Evolutionary conservation across 2,888 invertebrate species (phyloP).

Genomic region (Odontomyia ornata): DNA sequence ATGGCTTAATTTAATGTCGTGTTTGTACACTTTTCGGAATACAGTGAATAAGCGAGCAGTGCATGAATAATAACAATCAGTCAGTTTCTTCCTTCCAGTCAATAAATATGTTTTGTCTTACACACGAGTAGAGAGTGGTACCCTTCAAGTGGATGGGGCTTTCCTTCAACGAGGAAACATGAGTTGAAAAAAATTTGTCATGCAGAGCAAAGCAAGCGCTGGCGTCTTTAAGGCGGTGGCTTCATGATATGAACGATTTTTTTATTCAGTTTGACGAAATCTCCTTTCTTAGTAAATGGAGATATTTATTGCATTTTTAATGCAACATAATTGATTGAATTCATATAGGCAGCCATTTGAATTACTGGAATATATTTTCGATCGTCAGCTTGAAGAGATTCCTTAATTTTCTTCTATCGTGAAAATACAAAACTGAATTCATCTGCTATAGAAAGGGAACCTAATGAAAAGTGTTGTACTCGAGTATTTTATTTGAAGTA

Average conservation of each 20-base stretch:
- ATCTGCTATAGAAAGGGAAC: not conserved
- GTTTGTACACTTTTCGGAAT: conserved; percentile 50
- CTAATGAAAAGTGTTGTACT: not conserved
- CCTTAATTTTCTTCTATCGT: too few relatives aligned
- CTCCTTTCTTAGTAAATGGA: too few relatives aligned
- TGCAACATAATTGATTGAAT: too few relatives aligned
- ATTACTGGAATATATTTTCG: too few relatives aligned
- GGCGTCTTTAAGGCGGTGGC: conserved; percentile 6
- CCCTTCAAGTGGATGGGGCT: conserved; percentile 11
- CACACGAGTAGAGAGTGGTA: conserved; percentile 1
- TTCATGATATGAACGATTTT: not conserved
- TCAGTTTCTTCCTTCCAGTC: conserved; percentile 62
- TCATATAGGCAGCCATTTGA: too few relatives aligned
- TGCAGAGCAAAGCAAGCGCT: not conserved
- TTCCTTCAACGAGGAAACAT: not conserved
- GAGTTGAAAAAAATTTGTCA: conserved; percentile 26
- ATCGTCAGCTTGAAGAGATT: not conserved
- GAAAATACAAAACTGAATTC: not conserved
- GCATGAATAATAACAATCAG: conserved; percentile 62
- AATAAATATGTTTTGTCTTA: conserved; percentile 56
- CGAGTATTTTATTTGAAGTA: conserved; percentile 40
- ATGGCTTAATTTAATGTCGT: conserved; percentile 55
- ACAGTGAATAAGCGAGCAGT: conserved; percentile 46
- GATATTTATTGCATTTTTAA: too few relatives aligned
- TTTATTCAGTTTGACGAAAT: too few relatives aligned